These are phyloP conservation scores for Chrysodeixis includens DNA, from an alignment of 2,888 invertebrate species.

Conservation along the genomic window DNA sequence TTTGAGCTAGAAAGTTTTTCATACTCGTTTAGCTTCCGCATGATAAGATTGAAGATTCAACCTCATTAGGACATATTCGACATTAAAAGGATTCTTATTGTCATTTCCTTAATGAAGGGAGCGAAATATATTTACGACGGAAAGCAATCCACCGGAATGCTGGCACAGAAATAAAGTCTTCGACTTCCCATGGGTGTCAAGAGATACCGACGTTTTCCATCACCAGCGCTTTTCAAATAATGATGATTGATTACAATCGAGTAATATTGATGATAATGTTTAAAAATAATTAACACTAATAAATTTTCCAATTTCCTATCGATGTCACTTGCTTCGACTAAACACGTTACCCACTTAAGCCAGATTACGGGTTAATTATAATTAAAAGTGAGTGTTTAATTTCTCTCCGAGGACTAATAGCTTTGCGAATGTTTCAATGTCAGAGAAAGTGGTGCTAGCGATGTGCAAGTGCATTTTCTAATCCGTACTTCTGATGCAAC, in stretches of 20 bases:
- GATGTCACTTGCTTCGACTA: not conserved
- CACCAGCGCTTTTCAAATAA: not conserved
- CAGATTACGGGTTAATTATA: constrained; percentile 13
- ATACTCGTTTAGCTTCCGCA: not conserved
- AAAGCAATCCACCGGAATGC: not conserved
- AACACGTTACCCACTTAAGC: constrained; percentile 7
- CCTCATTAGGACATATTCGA: not conserved
- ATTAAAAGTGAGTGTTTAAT: constrained; percentile 38
- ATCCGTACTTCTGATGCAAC: constrained; percentile 71
- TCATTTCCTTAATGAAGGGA: too few species aligned
- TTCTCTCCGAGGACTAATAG: constrained; percentile 41
- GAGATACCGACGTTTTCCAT: not conserved
- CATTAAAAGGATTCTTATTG: not conserved
- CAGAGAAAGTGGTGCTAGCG: constrained; percentile 80
- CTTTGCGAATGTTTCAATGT: constrained; percentile 66
- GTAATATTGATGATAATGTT: constrained; percentile 4
- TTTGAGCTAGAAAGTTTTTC: not conserved
- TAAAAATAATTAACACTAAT: not conserved
- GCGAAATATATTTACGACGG: too few species aligned
- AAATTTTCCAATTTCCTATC: constrained; percentile 1
- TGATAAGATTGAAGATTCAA: not conserved
- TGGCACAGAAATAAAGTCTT: not conserved
- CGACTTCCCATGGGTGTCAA: not conserved
- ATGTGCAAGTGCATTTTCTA: constrained; percentile 77
- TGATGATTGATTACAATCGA: not conserved